Conservation (phyloP, 2,797 vertebrate species). For the Octomys mimax region DNA sequence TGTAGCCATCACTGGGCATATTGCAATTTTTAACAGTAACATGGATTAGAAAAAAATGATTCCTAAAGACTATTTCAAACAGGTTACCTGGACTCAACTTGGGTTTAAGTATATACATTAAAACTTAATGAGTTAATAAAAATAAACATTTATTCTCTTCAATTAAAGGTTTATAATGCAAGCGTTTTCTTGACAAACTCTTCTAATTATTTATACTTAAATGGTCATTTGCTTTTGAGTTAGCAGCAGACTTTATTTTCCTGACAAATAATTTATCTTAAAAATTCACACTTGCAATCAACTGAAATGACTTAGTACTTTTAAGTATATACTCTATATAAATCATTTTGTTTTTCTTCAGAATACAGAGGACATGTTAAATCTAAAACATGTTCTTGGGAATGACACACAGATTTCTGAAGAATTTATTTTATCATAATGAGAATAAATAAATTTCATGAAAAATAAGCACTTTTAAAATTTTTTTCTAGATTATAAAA, state of each 20-base stretch:
- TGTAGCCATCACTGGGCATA: not conserved
- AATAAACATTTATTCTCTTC: not conserved
- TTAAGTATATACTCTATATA: not conserved
- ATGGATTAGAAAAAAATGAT: slow-evolving; percentile 49
- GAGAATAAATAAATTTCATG: not conserved
- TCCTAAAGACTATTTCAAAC: not conserved
- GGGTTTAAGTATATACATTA: slow-evolving; percentile 9
- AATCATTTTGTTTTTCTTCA: not conserved
- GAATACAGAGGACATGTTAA: not conserved
- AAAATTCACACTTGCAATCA: not conserved
- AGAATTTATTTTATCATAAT: not conserved
- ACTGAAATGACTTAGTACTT: slow-evolving; percentile 40
- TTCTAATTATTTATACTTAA: slow-evolving; percentile 12
- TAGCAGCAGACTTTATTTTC: not conserved
- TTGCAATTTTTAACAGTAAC: slow-evolving; percentile 10
- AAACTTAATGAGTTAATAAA: not conserved
- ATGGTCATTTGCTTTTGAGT: not conserved
- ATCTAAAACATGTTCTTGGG: not conserved
- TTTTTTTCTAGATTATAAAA: not conserved
- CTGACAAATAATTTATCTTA: slow-evolving; percentile 22
- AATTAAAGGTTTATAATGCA: not conserved
- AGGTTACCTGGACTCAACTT: not conserved
- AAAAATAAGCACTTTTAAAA: not conserved
- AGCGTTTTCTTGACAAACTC: not conserved
- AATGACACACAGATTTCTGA: not conserved